Conservation (phyloP, 2,888 invertebrate species). For the Orthosia incerta region DNA sequence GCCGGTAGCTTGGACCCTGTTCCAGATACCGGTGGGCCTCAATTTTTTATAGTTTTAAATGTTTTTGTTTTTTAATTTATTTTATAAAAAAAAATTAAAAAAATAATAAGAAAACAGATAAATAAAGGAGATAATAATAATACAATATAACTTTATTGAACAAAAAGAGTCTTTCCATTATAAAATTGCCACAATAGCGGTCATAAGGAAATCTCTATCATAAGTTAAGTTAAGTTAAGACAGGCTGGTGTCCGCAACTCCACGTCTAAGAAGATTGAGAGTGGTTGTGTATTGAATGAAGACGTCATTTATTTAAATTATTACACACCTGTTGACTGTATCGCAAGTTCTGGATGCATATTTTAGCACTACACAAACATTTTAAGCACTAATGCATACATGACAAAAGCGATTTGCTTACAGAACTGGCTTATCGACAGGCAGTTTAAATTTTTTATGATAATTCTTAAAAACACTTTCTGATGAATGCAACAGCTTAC, state of each 20-base stretch:
- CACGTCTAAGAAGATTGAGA: too few species aligned
- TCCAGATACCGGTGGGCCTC: too few species aligned
- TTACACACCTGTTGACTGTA: background rate
- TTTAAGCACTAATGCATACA: background rate
- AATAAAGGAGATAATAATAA: too few species aligned
- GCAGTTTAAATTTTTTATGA: background rate
- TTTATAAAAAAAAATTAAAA: too few species aligned
- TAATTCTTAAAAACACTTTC: background rate
- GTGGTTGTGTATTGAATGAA: background rate
- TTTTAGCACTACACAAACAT: background rate
- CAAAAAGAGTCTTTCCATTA: background rate
- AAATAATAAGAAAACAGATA: too few species aligned
- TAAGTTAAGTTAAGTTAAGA: too few species aligned
- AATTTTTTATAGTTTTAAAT: too few species aligned
- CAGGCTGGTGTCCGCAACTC: too few species aligned
- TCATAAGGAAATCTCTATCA: background rate
- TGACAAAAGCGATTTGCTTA: background rate
- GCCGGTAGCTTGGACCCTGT: too few species aligned
- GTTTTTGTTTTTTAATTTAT: too few species aligned
- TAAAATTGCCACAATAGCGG: background rate
- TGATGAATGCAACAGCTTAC: background rate
- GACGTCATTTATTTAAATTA: constrained; percentile 4
- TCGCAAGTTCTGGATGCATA: background rate
- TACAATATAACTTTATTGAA: too few species aligned
- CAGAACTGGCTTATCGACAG: background rate